Base-by-base conservation (phyloP, 2,888 invertebrate species). In the Pyralis farinalis region DNA sequence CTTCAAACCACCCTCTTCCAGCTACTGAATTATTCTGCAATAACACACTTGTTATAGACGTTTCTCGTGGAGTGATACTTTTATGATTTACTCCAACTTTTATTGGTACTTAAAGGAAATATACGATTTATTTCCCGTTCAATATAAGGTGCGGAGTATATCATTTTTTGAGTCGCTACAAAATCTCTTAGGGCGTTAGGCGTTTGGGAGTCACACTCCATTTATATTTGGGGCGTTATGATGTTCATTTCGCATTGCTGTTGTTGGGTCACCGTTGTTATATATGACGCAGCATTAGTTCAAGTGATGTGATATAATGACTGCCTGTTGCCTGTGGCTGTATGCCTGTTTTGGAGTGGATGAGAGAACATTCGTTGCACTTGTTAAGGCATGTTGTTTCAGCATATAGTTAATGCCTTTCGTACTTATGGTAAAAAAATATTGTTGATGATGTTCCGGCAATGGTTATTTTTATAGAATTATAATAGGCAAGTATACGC, bases 71-170 rank as follows among this genome's bases (percentile, higher is more conserved):
- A 85, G 82, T 87, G 86, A 87, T 87, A 87, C 87, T 86, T 87
- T 85, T 88, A 87, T 87, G 87, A 88, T 88, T 88, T 88, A 87
- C 86, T 86, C 69, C 84, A 82, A 87, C 81, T 88, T 88, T 88
- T 88, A 88, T 88, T 88, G 87, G 87, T 85, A 86, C 87, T 87
- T 88, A 88, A 81, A 84, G 84, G 82, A 82, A 85, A 84, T 86
- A 86, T 81, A 83, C 83, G 84, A 87, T 87, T 86, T 87, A 87
- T 87, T 85, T 79, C 70, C 73, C 76, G 84, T 82, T 84, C 84
- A 86, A 87, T 86, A 86, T 84, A 81, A 82, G 80, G 80, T 75
- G 75, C 63, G 70, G 72, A 82, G 81, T 85, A 75, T 84, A 86
- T 85, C 84, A 85, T 84, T 85, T 86, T 87, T 84, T 80, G 71